Conservation (phyloP, 2,888 invertebrate genomes). For the Acanthacorydalis orientalis region DNA sequence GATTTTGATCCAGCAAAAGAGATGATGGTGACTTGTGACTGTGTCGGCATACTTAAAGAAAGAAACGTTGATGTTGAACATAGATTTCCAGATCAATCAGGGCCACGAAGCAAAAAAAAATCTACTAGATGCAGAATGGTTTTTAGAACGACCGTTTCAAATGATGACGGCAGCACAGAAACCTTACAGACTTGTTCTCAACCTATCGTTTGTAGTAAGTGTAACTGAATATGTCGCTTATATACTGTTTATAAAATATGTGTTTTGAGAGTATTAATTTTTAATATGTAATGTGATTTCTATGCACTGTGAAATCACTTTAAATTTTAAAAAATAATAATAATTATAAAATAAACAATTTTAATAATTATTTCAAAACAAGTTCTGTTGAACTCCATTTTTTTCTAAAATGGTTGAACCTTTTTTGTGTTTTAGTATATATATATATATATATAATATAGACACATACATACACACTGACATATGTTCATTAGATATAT, state of each 20-base stretch:
- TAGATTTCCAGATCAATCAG: constrained; percentile 68
- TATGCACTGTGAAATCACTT: too few species aligned
- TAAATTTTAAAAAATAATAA: too few species aligned
- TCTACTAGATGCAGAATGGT: constrained; percentile 90
- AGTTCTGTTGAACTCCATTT: too few species aligned
- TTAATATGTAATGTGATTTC: not conserved
- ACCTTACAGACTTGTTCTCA: constrained; percentile 79
- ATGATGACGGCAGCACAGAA: constrained; percentile 60
- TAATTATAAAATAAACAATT: too few species aligned
- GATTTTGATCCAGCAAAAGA: constrained; percentile 78
- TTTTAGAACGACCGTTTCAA: constrained; percentile 69
- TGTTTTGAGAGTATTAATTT: not conserved
- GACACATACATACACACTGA: too few species aligned
- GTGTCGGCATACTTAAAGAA: constrained; percentile 92
- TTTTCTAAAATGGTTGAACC: too few species aligned
- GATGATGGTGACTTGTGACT: constrained; percentile 88
- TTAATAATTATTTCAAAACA: too few species aligned
- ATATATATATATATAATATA: too few species aligned
- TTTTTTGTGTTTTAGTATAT: too few species aligned
- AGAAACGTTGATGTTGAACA: constrained; percentile 92
- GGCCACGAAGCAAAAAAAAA: constrained; percentile 76
- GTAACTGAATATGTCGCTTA: not conserved
- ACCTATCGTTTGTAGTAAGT: constrained; percentile 85
- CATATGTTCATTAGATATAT: too few species aligned
- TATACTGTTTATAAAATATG: not conserved